Evolutionary conservation across 1,140 invertebrate genomes (phyloP).

Genomic region (Drosophila elegans): DNA sequence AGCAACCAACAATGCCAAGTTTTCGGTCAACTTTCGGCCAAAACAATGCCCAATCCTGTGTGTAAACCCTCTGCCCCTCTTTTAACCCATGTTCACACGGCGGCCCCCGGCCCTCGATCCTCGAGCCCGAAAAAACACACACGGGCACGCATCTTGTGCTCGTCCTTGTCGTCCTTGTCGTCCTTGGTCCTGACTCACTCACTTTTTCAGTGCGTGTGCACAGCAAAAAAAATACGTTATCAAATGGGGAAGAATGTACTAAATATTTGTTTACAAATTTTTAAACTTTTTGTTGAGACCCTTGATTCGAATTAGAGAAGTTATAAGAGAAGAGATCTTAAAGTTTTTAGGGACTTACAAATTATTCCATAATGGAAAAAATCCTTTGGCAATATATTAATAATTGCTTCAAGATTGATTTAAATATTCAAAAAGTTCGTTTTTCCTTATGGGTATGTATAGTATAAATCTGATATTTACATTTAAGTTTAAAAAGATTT

Average conservation of each 20-base stretch:
- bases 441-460: too few species aligned
- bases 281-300: too few species aligned
- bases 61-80: slow-evolving; percentile 15
- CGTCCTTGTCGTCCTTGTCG: slow-evolving; percentile 35
- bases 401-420: too few species aligned
- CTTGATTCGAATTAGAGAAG: too few species aligned
- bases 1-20: slow-evolving; percentile 82
- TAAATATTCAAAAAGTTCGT: too few species aligned
- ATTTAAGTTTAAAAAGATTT: too few species aligned
- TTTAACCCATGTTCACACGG: slow-evolving; percentile 3
- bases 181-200: slow-evolving; percentile 30
- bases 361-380: too few species aligned
- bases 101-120: not conserved
- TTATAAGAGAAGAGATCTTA: too few species aligned
- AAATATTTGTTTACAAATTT: too few species aligned
- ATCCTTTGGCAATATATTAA: too few species aligned
- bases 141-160: slow-evolving; percentile 48
- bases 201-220: slow-evolving; percentile 36
- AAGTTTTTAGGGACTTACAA: too few species aligned
- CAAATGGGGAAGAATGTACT: not conserved
- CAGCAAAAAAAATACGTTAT: not conserved
- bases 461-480: too few species aligned
- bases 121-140: slow-evolving; percentile 28
- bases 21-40: slow-evolving; percentile 82
- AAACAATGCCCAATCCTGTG: slow-evolving; percentile 69